A percentile compares a stretch with the other conserved stretches of the same genome.
Conservation (phyloP, 1,140 invertebrate genomes). For the Odontomachus brunneus region DNA sequence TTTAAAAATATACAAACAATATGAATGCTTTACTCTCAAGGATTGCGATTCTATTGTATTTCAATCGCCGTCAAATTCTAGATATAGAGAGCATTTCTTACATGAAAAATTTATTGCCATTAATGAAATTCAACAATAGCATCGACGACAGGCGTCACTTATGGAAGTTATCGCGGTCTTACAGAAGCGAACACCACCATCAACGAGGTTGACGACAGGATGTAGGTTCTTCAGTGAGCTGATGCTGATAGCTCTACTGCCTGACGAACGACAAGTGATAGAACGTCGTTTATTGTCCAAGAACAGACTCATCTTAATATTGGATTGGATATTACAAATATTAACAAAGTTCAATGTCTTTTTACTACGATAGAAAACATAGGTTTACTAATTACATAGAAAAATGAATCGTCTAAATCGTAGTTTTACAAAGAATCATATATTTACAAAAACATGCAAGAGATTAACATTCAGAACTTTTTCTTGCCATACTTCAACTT, state of each 20-base stretch:
- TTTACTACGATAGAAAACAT: no score
- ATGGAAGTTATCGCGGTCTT: background rate
- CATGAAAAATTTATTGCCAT: slow-evolving; percentile 5
- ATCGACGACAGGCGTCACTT: no score
- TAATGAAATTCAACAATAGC: background rate
- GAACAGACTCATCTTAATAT: no score
- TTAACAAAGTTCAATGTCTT: no score
- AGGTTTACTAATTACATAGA: no score
- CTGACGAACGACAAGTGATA: slow-evolving; percentile 76
- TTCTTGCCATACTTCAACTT: slow-evolving; percentile 87
- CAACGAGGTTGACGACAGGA: no score
- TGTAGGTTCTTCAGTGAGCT: no score
- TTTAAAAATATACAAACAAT: background rate
- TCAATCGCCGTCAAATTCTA: no score
- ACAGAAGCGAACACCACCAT: background rate
- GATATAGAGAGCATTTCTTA: background rate
- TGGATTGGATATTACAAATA: no score
- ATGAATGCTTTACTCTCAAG: background rate
- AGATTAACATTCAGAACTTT: slow-evolving; percentile 47
- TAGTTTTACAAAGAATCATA: background rate
- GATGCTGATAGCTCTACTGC: slow-evolving; percentile 57
- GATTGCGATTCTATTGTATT: background rate
- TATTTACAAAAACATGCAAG: slow-evolving; percentile 51
- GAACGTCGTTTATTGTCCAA: slow-evolving; percentile 37
- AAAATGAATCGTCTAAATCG: no score